These are phyloP conservation scores for Sepioteuthis lessoniana DNA, from an alignment of 2,888 invertebrate genomes.

Conservation along the genomic window DNA sequence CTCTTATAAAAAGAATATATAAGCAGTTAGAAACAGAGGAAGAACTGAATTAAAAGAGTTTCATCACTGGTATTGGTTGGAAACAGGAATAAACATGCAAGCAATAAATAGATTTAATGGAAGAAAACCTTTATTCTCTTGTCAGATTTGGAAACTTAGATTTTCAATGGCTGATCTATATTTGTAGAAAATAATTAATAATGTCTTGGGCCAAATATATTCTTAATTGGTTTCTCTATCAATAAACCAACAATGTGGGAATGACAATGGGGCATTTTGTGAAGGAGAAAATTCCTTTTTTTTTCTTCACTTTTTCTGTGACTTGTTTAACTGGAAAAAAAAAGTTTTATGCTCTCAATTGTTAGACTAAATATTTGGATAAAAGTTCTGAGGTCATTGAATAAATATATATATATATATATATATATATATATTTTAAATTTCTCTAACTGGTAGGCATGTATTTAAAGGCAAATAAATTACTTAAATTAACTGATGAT, in stretches of 20 bases:
- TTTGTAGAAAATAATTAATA: not conserved
- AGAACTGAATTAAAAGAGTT: not conserved
- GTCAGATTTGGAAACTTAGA: not conserved
- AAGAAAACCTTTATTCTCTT: not conserved
- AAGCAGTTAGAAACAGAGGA: not conserved
- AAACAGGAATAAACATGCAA: not conserved
- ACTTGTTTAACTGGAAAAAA: not conserved
- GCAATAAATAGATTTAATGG: slow-evolving; percentile 1
- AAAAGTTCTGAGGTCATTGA: not conserved
- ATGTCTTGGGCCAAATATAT: slow-evolving; percentile 19
- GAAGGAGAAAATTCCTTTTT: not conserved
- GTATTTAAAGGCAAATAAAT: too few species aligned
- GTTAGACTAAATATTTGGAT: not conserved
- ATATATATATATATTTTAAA: too few species aligned
- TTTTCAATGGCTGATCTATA: not conserved
- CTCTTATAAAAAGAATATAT: not conserved
- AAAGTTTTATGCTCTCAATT: not conserved
- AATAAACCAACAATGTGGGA: not conserved
- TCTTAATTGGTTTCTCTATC: not conserved
- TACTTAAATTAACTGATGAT: too few species aligned
- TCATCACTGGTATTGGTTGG: not conserved
- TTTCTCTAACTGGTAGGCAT: too few species aligned
- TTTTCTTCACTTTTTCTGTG: too few species aligned
- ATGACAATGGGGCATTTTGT: not conserved
- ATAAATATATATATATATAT: too few species aligned